Conservation (phyloP, 2,113 vertebrate genomes). For the Rhynchomys soricoides region DNA sequence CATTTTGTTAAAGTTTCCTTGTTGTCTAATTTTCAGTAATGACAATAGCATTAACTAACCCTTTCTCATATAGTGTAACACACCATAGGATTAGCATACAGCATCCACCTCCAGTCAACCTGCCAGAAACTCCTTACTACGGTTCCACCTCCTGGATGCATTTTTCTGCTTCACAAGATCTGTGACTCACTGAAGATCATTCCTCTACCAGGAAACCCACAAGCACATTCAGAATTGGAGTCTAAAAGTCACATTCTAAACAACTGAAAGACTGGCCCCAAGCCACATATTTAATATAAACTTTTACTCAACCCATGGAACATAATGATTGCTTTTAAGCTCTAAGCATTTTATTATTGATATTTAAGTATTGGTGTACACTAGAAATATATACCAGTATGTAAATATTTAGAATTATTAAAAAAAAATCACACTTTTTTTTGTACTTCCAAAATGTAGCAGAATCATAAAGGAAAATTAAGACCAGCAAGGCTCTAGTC, state of each 20-base stretch:
- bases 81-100: background rate
- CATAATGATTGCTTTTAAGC: background rate
- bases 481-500: background rate
- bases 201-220: background rate
- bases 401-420: background rate
- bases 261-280: background rate
- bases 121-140: background rate
- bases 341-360: background rate
- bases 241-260: background rate
- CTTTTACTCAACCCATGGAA: background rate
- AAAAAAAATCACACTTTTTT: background rate
- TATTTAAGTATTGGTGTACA: background rate
- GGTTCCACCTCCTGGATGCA: background rate
- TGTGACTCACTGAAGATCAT: background rate
- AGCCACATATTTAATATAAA: background rate
- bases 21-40: conserved; percentile 26
- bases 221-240: background rate
- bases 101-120: background rate
- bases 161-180: background rate
- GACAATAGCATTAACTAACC: background rate
- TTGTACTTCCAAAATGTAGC: background rate
- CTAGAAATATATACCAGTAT: background rate
- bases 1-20: conserved; percentile 38
- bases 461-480: background rate
- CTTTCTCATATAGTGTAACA: background rate